Conservation (phyloP, 1,140 invertebrate species). For the Papilio polyxenes region DNA sequence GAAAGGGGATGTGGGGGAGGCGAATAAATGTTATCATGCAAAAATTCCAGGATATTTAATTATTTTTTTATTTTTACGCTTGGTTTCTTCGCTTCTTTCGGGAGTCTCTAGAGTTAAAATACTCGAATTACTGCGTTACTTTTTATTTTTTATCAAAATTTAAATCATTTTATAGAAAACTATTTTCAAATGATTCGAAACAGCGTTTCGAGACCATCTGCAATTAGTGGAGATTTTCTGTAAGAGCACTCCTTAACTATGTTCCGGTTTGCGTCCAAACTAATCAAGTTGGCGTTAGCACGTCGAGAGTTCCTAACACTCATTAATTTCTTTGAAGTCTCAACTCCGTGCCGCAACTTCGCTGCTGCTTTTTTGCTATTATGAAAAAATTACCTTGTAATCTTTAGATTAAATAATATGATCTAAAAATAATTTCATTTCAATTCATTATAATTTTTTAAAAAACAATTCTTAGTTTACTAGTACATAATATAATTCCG, state of each 20-base stretch:
- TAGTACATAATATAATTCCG: not conserved
- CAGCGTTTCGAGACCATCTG: conserved; percentile 47
- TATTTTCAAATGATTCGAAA: conserved; percentile 30
- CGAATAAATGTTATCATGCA: no score
- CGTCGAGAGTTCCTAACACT: conserved; percentile 76
- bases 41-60: no score
- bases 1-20: no score
- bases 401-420: not conserved
- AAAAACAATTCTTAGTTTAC: not conserved
- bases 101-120: not conserved
- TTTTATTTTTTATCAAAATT: not conserved
- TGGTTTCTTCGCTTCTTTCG: no score
- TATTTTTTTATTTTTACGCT: no score
- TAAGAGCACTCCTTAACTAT: conserved; percentile 65
- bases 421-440: conserved; percentile 24
- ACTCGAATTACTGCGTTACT: not conserved
- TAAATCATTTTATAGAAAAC: not conserved
- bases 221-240: conserved; percentile 72
- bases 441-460: not conserved
- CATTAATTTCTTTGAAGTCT: conserved; percentile 59
- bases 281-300: conserved; percentile 69
- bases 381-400: conserved; percentile 25
- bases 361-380: conserved; percentile 35
- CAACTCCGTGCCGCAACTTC: conserved; percentile 38
- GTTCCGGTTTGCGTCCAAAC: conserved; percentile 64